Base-by-base conservation (phyloP, 2,113 vertebrate species). In the Coracopsis vasa region DNA sequence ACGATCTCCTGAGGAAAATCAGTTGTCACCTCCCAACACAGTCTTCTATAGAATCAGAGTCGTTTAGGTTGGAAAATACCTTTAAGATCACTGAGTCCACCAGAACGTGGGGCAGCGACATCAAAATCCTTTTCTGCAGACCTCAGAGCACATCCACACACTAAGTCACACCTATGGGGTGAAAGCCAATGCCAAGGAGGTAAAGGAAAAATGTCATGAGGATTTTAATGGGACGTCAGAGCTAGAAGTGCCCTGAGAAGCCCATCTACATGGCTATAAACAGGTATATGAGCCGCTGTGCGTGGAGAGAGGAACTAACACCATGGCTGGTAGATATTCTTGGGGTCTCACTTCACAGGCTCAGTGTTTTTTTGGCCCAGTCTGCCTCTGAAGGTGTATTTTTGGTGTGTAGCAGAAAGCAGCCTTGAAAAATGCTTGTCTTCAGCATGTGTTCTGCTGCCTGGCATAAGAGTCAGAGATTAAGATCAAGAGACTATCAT, bases 401-500 rank as follows among this genome's bases (percentile, higher is more conserved):
- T 90, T 56, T 29, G 15, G n/a, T 39, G 41, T 45, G 50, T 11
- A 35, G 86, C 13, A 69, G 67, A 61, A 4, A 89, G 48, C 90
- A 95, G 50, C 74, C 92, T 50, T 62, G 65, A 71, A 62, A 75
- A 77, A 47, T 39, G 54, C 74, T 92, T 72, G 65, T 72, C 90
- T 92, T 85, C 73, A 67, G 78, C 0, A 0, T 41, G 51, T 69
- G 11, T 80, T 85, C 74, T 85, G 78, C 87, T 95, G 87, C 75
- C 84, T 96, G 84, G 73, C 47, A 50, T 10, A 71, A 81, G 60
- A 96, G 96, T 74, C 93, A 89, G 92, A 93, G 95, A 94, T 89
- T 92, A 91, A 84, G 84, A 96, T 95, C 84, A 85, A 67, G 87
- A 85, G 73, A 91, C 84, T 93, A 91, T 87, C 92, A 64, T 31